Percentiles rank a stretch among this genome's conserved stretches.
phyloP scores from a whole-genome alignment of 2,888 invertebrate species.

The Cataglyphis livida region DNA sequence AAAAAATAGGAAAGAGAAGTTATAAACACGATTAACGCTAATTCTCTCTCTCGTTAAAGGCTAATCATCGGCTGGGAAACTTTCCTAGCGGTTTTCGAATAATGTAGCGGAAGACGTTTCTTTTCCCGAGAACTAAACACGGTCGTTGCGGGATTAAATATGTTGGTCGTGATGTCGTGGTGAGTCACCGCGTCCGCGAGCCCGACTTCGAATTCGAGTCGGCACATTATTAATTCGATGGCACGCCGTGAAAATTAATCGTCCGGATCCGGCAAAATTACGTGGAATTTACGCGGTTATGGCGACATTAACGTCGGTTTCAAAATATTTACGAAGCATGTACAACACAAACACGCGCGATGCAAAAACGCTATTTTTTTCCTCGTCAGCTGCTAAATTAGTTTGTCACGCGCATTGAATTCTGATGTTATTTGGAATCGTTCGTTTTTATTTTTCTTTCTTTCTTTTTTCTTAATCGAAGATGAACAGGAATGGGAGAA shows the following conservation, averaged over 20 bases:
- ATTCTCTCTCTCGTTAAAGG: not conserved
- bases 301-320: constrained; percentile 7
- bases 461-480: not conserved
- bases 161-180: constrained; percentile 3
- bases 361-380: not conserved
- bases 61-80: not conserved
- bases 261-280: not conserved
- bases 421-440: not conserved
- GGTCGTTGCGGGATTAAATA: constrained; percentile 35
- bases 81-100: not conserved
- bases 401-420: not conserved
- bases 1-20: not conserved
- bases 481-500: constrained; percentile 11
- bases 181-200: constrained; percentile 34
- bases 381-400: not conserved
- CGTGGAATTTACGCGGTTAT: not conserved
- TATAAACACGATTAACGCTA: not conserved
- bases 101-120: constrained; percentile 6
- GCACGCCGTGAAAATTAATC: constrained; percentile 30
- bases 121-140: not conserved
- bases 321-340: constrained; percentile 40
- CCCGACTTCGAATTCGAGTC: constrained; percentile 33
- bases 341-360: constrained; percentile 3
- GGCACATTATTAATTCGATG: constrained; percentile 34
- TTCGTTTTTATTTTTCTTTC: not conserved